Evolutionary conservation across 2,797 vertebrate species (phyloP).

Genomic region (Mastacembelus armatus): DNA sequence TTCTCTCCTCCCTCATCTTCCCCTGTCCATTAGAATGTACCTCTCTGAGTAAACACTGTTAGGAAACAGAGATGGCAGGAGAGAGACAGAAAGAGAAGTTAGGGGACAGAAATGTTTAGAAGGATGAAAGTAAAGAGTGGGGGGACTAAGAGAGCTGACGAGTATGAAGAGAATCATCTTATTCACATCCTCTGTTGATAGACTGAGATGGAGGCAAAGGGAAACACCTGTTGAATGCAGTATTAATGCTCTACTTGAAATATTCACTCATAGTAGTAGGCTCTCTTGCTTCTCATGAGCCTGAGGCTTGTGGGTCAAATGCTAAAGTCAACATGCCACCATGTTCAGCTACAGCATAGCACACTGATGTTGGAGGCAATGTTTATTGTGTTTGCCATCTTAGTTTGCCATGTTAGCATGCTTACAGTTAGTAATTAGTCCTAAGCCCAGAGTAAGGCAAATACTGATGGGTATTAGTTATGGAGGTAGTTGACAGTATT

Average conservation of each 20-base stretch:
- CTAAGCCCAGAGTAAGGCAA: too few relatives aligned
- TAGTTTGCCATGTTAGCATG: too few relatives aligned
- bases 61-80: conserved; percentile 55
- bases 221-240: conserved; percentile 41
- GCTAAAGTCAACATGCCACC: too few relatives aligned
- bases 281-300: too few relatives aligned
- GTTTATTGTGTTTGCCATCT: too few relatives aligned
- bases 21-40: conserved; percentile 60
- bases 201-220: conserved; percentile 15
- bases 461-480: too few relatives aligned
- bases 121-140: conserved; percentile 40
- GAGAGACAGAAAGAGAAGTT: conserved; percentile 29
- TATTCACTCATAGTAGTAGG: too few relatives aligned
- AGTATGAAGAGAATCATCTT: conserved; percentile 22
- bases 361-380: too few relatives aligned
- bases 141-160: conserved; percentile 18
- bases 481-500: too few relatives aligned
- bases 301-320: too few relatives aligned
- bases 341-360: too few relatives aligned
- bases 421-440: too few relatives aligned
- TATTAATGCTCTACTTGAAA: not conserved
- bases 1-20: conserved; percentile 8
- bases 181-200: conserved; percentile 28
- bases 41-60: conserved; percentile 67
- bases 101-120: conserved; percentile 22